Conservation (phyloP, 1,140 invertebrate species). For the Leguminivora glycinivorella region DNA sequence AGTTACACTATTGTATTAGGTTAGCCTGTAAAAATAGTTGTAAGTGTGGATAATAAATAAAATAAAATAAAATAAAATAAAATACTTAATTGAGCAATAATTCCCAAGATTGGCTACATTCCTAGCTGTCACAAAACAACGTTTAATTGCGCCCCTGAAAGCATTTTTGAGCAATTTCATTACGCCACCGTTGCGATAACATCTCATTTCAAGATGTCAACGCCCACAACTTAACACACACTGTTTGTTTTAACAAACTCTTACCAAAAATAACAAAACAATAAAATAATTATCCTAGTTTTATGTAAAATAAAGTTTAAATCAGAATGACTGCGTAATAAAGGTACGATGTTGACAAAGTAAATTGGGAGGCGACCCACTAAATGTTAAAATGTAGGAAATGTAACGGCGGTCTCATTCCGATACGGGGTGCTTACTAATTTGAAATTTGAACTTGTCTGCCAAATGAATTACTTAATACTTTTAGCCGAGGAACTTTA, state of each 20-base stretch:
- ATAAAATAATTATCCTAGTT: neutral
- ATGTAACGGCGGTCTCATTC: constrained; percentile 1
- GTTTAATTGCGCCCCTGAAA: neutral
- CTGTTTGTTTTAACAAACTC: neutral
- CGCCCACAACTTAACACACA: constrained; percentile 9
- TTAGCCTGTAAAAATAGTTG: no score
- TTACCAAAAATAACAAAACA: neutral
- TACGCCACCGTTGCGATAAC: constrained; percentile 6
- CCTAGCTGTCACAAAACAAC: constrained; percentile 2
- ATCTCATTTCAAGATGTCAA: constrained; percentile 9
- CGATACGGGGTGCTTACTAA: neutral
- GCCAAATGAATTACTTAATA: neutral
- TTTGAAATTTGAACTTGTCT: neutral
- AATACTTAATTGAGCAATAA: no score
- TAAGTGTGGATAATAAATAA: no score
- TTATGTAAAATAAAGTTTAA: neutral
- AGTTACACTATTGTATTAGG: no score
- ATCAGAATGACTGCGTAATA: neutral
- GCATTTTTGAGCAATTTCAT: constrained; percentile 19
- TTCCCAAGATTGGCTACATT: neutral
- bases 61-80: no score
- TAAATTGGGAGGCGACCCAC: neutral
- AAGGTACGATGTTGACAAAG: neutral
- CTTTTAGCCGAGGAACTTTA: neutral
- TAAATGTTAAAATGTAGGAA: constrained; percentile 23